Base-by-base conservation (phyloP, 2,113 vertebrate genomes). In the Strigops habroptila region DNA sequence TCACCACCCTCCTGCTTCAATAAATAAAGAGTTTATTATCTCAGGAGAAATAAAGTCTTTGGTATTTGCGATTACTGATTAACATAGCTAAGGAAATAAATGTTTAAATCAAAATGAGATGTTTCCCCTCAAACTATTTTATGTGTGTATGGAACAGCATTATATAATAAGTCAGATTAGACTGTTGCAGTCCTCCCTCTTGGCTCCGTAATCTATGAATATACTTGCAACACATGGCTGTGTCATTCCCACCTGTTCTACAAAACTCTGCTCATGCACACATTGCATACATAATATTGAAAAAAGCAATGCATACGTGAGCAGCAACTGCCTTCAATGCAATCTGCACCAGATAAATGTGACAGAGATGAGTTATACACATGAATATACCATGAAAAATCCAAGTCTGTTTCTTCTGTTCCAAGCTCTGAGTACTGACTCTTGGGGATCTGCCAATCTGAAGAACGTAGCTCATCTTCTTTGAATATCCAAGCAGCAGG, bases 201-300 rank as follows among this genome's bases (percentile, higher is more conserved):
- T 69, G 81, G 57, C 82, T 91, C 64, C 0, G 0, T 49, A 44
- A 44, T 79, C 48, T 62, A 11, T 31, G 77, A 92, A 91, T 85
- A 52, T 9, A 55, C 30, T 84, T 48, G 49, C 8, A 94, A 48
- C 81, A 91, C 77, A 82, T 25, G 78, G 52, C 27, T 76, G 18
- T 75, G 43, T n/a, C 70, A 53, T 85, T 65, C 70, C 94, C 80
- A 82, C 74, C 91, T 85, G 87, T 21, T 86, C 89, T 85, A 25
- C 52, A 39, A 65, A 92, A 70, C 67, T 53, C 63, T 46, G 62
- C 48, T 52, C 41, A 19, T 48, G 39, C 55, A 79, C 57, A 60
- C 7, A 31, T n/a, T 78, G 80, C 48, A 53, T 13, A 15, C 28
- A 10, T 43, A 87, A 74, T 17, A 25, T 10, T n/a, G 18, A 2